phyloP scores from a whole-genome alignment of 2,797 vertebrate genomes.

The Schizopygopsis malacanthus region DNA sequence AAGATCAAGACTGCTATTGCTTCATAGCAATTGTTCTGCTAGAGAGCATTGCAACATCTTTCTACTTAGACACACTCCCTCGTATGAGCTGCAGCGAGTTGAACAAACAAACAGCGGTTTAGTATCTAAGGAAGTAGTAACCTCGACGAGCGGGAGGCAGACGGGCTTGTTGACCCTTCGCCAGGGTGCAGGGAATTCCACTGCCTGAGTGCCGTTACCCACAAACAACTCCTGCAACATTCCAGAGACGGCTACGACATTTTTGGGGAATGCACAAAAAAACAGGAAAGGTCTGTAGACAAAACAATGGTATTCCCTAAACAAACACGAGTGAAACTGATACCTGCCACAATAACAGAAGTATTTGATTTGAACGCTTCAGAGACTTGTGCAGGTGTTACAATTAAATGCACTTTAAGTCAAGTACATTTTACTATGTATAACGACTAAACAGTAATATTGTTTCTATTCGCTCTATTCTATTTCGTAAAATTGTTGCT shows the following conservation, averaged over 20 bases:
- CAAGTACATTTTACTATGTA: not conserved
- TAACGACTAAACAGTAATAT: not conserved
- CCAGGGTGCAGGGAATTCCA: conserved; percentile 50
- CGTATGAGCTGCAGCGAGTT: conserved; percentile 69
- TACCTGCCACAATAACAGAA: not conserved
- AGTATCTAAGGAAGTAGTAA: conserved; percentile 76
- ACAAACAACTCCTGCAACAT: conserved; percentile 49
- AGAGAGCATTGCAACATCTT: conserved; percentile 1
- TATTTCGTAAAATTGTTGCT: not conserved
- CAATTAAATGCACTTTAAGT: not conserved
- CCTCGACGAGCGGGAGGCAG: conserved; percentile 7
- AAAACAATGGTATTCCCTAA: conserved; percentile 50
- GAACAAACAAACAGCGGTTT: conserved; percentile 73
- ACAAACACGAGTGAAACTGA: not conserved
- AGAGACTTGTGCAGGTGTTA: not conserved
- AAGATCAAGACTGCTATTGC: conserved; percentile 22
- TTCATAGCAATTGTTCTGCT: conserved; percentile 24
- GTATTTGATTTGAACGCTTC: not conserved
- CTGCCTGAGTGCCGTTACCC: conserved; percentile 32
- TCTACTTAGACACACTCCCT: conserved; percentile 46
- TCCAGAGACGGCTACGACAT: conserved; percentile 50
- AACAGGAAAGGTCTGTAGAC: conserved; percentile 43
- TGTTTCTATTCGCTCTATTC: not conserved
- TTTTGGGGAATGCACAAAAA: conserved; percentile 42
- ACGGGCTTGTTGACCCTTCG: conserved; percentile 41